Percentiles rank a stretch among this genome's conserved stretches.
Conservation (phyloP, 1,140 invertebrate species). For the Mycetomoellerius zeteki region DNA sequence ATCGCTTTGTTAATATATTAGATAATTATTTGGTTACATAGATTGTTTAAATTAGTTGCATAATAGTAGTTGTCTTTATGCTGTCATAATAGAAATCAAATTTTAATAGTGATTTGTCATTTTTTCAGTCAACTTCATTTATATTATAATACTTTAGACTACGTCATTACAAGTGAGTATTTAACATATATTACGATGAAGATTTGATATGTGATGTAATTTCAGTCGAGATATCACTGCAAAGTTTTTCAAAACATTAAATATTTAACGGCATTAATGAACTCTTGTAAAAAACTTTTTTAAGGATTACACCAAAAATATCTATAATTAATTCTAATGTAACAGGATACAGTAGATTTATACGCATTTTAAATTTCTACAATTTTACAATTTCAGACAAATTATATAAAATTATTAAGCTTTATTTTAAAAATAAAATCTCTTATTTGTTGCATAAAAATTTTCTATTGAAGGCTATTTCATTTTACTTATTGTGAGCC, state of each 20-base stretch:
- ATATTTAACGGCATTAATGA: background rate
- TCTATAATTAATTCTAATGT: background rate
- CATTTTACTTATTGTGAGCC: background rate
- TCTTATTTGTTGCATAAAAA: conserved; percentile 1
- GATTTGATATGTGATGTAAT: background rate
- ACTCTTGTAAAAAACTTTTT: background rate
- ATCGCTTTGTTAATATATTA: background rate
- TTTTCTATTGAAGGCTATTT: background rate
- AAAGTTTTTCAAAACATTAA: conserved; percentile 2
- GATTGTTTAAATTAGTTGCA: background rate
- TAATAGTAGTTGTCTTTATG: background rate
- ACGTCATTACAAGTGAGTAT: background rate
- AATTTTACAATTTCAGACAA: background rate
- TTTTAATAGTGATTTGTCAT: background rate
- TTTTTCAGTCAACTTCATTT: background rate
- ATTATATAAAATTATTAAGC: background rate
- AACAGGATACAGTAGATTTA: background rate
- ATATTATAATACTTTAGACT: background rate
- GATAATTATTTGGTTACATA: background rate
- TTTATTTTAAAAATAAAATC: background rate
- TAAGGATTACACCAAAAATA: background rate
- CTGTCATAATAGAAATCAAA: background rate
- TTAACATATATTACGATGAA: background rate
- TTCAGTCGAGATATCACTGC: background rate
- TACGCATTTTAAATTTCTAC: background rate